phyloP scores from a whole-genome alignment of 1,140 invertebrate genomes.

The Venustaconcha ellipsiformis region DNA sequence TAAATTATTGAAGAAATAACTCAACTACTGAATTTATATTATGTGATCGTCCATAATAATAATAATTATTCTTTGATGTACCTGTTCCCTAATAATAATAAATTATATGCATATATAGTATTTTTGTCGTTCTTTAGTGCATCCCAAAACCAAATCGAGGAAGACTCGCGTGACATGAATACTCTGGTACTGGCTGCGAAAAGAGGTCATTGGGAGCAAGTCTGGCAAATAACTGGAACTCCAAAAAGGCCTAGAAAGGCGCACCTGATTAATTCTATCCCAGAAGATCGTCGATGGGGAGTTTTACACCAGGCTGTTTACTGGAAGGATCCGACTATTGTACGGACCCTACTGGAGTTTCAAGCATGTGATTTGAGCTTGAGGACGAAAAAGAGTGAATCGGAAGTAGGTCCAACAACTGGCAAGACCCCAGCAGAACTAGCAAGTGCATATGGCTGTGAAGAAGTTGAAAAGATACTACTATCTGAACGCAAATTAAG shows the following conservation, averaged over 20 bases:
- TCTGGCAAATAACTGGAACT: constrained; percentile 14
- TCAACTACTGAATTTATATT: no score
- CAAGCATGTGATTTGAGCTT: constrained; percentile 3
- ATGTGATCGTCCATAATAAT: no score
- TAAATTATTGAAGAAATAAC: no score
- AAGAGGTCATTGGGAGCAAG: constrained; percentile 6
- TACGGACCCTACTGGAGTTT: constrained; percentile 7
- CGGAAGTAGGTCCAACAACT: constrained; percentile 12
- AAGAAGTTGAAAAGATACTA: background rate
- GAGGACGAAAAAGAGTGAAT: constrained; percentile 8
- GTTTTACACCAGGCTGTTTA: constrained; percentile 21
- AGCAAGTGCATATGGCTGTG: background rate
- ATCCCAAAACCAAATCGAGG: constrained; percentile 8
- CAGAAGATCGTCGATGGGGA: constrained; percentile 24
- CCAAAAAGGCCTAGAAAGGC: background rate
- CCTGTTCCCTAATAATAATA: no score
- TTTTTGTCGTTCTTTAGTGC: background rate
- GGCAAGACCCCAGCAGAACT: constrained; percentile 5
- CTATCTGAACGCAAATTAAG: background rate
- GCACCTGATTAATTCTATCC: constrained; percentile 12
- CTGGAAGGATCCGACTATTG: constrained; percentile 1
- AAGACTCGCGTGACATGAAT: background rate
- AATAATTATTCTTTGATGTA: no score
- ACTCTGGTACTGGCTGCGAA: constrained; percentile 4
- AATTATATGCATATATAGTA: background rate